Conservation (phyloP, 2,113 vertebrate species). For the Siphamia tubifer region DNA sequence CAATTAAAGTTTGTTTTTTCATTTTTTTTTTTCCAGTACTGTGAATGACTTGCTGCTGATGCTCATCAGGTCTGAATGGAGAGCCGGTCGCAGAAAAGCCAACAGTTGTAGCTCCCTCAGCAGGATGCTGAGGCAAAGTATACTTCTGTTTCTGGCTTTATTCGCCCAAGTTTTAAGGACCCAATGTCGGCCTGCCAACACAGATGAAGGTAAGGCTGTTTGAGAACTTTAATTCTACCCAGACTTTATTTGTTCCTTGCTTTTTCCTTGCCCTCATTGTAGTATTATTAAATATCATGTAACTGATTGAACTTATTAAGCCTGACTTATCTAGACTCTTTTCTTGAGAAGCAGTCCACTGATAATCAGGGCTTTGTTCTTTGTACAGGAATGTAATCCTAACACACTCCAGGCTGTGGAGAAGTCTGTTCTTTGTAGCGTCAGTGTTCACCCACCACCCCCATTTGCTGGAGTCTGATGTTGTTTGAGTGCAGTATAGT, state of each 20-base stretch:
- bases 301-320: slow-evolving; percentile 13
- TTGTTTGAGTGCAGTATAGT: slow-evolving; percentile 37
- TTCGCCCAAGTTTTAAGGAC: slow-evolving; percentile 63
- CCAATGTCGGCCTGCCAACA: slow-evolving; percentile 63
- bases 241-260: neutral
- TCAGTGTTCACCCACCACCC: slow-evolving; percentile 23
- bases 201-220: slow-evolving; percentile 73
- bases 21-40: slow-evolving; percentile 15
- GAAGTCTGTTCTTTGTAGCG: slow-evolving; percentile 44
- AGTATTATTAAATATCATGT: neutral
- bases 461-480: slow-evolving; percentile 34
- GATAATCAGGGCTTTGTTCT: slow-evolving; percentile 68
- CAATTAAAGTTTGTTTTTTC: neutral
- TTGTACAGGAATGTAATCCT: slow-evolving; percentile 57
- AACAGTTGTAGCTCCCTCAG: slow-evolving; percentile 69
- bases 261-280: neutral
- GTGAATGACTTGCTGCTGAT: slow-evolving; percentile 68
- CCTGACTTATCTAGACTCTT: slow-evolving; percentile 38
- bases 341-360: slow-evolving; percentile 29
- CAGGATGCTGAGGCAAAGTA: slow-evolving; percentile 75
- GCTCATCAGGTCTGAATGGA: slow-evolving; percentile 75
- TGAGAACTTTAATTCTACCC: neutral
- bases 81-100: slow-evolving; percentile 54
- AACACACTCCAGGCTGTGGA: slow-evolving; percentile 52
- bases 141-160: slow-evolving; percentile 74